Percentiles rank a stretch among this genome's conserved stretches.
These are phyloP conservation scores for Pogonomyrmex californicus DNA, from an alignment of 1,140 invertebrate species.

Conservation along the genomic window DNA sequence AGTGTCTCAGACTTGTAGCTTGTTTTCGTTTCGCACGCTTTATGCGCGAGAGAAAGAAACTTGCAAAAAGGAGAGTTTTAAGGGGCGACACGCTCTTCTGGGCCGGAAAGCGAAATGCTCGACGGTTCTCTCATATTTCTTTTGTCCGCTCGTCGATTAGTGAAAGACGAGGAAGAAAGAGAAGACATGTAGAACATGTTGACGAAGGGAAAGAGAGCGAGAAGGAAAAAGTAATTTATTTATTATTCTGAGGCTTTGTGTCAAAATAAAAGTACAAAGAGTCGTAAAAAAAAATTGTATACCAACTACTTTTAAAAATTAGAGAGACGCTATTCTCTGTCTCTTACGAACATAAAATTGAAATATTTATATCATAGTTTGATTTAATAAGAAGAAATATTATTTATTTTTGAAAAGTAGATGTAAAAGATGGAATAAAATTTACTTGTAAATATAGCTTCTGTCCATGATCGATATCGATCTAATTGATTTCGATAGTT, in stretches of 20 bases:
- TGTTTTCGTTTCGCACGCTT: conserved; percentile 32
- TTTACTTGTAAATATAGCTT: not conserved
- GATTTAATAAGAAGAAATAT: not conserved
- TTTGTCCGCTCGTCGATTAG: conserved; percentile 53
- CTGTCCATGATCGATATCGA: not conserved
- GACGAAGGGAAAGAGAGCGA: not conserved
- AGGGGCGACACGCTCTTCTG: conserved; percentile 83
- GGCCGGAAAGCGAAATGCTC: conserved; percentile 83
- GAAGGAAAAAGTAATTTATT: conserved; percentile 31
- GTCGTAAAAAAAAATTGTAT: not conserved
- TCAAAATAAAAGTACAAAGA: not conserved
- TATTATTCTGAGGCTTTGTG: not conserved
- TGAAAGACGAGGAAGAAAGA: conserved; percentile 31
- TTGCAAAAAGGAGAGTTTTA: conserved; percentile 60
- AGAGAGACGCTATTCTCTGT: not conserved
- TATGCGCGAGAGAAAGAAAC: conserved; percentile 14
- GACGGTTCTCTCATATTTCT: conserved; percentile 64
- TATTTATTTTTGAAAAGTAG: not conserved
- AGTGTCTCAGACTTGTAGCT: conserved; percentile 9
- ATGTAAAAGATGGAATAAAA: not conserved
- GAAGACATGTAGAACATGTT: not conserved
- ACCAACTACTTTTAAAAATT: not conserved
- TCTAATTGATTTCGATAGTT: conserved; percentile 31
- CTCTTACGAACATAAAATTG: not conserved
- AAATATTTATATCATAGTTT: not conserved